phyloP scores from a whole-genome alignment of 2,797 vertebrate species.

The Ctenopoma multispine region DNA sequence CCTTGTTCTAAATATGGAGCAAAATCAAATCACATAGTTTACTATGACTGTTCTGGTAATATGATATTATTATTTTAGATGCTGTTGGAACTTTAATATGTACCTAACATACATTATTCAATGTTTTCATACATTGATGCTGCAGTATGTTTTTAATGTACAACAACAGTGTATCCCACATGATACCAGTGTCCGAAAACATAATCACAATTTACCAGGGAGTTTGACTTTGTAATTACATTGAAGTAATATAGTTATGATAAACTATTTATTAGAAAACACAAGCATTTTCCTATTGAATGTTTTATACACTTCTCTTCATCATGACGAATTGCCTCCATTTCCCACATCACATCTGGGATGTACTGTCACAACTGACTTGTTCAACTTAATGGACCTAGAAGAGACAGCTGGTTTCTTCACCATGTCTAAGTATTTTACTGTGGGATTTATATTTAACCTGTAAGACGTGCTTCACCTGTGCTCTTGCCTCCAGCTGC shows the following conservation, averaged over 20 bases:
- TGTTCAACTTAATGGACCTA: not conserved
- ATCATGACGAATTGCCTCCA: not conserved
- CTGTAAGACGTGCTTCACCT: conserved; percentile 77
- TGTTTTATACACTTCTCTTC: too few relatives aligned
- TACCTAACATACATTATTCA: too few relatives aligned
- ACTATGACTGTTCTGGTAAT: not conserved
- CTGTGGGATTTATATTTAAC: not conserved
- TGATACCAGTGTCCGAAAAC: too few relatives aligned
- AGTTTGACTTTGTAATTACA: not conserved
- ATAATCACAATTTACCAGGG: too few relatives aligned
- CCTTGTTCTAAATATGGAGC: conserved; percentile 42
- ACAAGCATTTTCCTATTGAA: too few relatives aligned
- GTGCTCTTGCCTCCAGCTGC: conserved; percentile 85
- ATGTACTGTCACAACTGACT: not conserved
- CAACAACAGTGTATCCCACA: too few relatives aligned
- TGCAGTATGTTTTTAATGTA: too few relatives aligned
- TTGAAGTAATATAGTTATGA: too few relatives aligned
- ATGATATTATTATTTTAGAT: not conserved
- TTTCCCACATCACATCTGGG: not conserved
- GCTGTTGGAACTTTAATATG: not conserved
- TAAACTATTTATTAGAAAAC: too few relatives aligned
- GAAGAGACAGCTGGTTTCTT: not conserved
- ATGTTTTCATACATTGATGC: too few relatives aligned
- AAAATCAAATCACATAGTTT: not conserved
- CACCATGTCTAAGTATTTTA: not conserved